Conservation (phyloP, 2,797 vertebrate genomes). For the Morelia viridis region DNA sequence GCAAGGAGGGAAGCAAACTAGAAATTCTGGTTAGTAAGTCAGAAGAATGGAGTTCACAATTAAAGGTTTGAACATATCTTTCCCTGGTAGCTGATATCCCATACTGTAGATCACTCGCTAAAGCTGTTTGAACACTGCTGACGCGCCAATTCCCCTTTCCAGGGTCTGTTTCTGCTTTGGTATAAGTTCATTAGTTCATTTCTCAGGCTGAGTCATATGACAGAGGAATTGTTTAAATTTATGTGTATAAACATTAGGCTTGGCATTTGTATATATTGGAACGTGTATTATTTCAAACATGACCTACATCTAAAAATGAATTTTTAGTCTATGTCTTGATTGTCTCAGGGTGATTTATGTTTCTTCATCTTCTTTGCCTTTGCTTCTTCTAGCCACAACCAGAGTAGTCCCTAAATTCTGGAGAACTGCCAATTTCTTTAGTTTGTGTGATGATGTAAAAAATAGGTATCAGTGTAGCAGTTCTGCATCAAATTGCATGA, state of each 20-base stretch:
- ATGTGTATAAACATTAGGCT: conserved; percentile 1
- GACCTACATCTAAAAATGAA: background rate
- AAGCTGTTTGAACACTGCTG: fast-evolving
- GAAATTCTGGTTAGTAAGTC: background rate
- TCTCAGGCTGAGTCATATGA: background rate
- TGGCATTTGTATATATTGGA: background rate
- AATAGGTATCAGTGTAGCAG: no score
- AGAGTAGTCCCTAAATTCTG: background rate
- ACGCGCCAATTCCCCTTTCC: background rate
- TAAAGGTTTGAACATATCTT: background rate
- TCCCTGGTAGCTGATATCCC: background rate
- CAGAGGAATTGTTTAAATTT: background rate
- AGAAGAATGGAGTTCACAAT: background rate
- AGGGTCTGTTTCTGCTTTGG: background rate
- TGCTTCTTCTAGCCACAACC: background rate
- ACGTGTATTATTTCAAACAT: background rate
- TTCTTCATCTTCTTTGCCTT: background rate
- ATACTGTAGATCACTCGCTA: fast-evolving
- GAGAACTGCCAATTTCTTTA: background rate
- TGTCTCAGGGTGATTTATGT: background rate
- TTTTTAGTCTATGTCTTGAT: background rate
- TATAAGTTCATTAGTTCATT: background rate
- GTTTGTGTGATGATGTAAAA: fast-evolving
- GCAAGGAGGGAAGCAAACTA: background rate
- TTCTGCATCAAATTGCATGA: background rate